A percentile compares a stretch with the other conserved stretches of the same genome.
Conservation (phyloP, 2,113 vertebrate species). For the Gallinago paraguaiae region DNA sequence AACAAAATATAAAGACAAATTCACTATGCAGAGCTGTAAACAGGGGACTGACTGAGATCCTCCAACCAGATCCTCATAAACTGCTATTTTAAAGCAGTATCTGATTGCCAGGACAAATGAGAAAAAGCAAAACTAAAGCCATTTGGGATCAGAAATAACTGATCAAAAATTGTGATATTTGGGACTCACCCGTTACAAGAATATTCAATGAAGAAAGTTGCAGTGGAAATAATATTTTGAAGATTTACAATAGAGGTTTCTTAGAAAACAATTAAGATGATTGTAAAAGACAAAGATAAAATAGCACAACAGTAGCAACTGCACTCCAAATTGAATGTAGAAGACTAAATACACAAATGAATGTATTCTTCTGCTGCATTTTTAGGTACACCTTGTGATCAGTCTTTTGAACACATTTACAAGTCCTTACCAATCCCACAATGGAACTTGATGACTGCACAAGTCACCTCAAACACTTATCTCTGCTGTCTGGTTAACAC, state of each 20-base stretch:
- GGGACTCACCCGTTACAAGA: not conserved
- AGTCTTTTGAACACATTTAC: not conserved
- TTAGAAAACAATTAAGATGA: not conserved
- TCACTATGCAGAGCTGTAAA: not conserved
- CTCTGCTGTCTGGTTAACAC: not conserved
- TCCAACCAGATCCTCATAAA: not conserved
- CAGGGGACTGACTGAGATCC: not conserved
- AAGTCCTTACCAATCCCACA: not conserved
- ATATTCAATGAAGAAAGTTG: not conserved
- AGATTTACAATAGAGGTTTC: not conserved
- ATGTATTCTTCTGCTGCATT: not conserved
- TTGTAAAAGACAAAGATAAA: not conserved
- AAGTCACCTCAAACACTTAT: not conserved
- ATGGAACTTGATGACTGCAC: not conserved
- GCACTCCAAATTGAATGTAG: not conserved
- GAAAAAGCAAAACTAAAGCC: not conserved
- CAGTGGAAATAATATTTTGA: not conserved
- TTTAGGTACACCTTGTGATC: not conserved
- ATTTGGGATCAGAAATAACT: not conserved
- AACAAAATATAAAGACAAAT: not conserved
- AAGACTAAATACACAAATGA: not conserved
- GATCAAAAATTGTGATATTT: not conserved
- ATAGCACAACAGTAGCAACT: not conserved
- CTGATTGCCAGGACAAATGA: not conserved
- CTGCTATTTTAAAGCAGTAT: not conserved